Evolutionary conservation across 2,888 invertebrate genomes (phyloP).

Genomic region (Conus canariensis): DNA sequence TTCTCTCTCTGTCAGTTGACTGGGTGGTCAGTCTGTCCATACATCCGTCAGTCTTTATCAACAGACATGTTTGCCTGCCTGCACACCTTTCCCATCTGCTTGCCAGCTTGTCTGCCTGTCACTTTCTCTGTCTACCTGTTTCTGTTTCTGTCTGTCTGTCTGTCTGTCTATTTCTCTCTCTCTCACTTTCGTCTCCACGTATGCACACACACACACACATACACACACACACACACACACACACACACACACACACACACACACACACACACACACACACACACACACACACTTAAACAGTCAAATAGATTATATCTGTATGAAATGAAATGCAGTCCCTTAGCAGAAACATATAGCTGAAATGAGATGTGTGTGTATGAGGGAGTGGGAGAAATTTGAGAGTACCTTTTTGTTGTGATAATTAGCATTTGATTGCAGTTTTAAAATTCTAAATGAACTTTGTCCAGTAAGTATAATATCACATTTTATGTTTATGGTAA

Average conservation of each 20-base stretch:
- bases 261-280: slow-evolving; percentile 16
- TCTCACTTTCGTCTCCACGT: not conserved
- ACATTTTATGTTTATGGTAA: too few relatives aligned
- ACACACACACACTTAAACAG: not conserved
- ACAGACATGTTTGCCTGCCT: too few relatives aligned
- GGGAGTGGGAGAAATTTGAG: too few relatives aligned
- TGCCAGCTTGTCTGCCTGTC: not conserved
- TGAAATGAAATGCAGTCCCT: not conserved
- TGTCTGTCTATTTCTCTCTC: not conserved
- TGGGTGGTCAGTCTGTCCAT: too few relatives aligned
- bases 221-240: slow-evolving; percentile 22
- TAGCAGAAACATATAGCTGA: too few relatives aligned
- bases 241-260: slow-evolving; percentile 18
- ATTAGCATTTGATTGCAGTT: too few relatives aligned
- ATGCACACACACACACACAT: slow-evolving; percentile 7
- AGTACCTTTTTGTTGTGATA: too few relatives aligned
- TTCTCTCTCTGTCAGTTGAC: not conserved
- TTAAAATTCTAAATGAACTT: too few relatives aligned
- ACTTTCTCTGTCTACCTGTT: not conserved
- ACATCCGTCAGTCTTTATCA: too few relatives aligned
- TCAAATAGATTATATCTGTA: not conserved
- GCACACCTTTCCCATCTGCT: too few relatives aligned
- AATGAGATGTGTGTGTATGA: too few relatives aligned
- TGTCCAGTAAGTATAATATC: too few relatives aligned
- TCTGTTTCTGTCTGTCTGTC: not conserved